Evolutionary conservation across 2,888 invertebrate genomes (phyloP), one percentile per base, ranked within the genome.

Genomic region (Monoplex corrugatus): DNA sequence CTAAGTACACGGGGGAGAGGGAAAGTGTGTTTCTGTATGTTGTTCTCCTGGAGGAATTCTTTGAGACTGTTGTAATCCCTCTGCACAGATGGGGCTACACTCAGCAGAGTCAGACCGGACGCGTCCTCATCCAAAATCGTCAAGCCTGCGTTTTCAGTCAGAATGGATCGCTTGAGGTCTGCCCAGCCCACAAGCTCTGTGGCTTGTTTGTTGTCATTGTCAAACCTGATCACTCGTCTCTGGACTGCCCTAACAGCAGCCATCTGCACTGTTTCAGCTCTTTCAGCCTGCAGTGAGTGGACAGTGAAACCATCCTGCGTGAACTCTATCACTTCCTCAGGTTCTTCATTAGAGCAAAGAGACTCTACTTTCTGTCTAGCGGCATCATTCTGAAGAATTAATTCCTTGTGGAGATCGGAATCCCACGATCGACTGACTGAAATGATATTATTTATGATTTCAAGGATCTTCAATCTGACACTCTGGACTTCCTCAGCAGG

Each of bases 241-340:
- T 87, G 80, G n/a, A 87, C 87, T 0, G 80, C 80, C 23, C 28
- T 43, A 38, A 44, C 2, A 6, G 57, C 80, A 28, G 63, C 45
- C 13, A 80, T 16, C 78, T 57, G 87, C 80, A 87, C 50, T 16
- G 19, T 35, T 63, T 87, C 87, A 38, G 87, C 87, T 40, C 78
- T 50, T 23, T 13, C 38, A 3, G 13, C 83, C 3, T 83, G 68
- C 19, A 88, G 63, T 1, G 88, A 88, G n/a, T 88, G 32, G 32
- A 88, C 72, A 3, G 35, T 57, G 32, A 88, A 63, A 19, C 83
- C 82, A 13, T 35, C 28, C 1, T 35, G 44, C 16, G 32, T 1
- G 32, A 88, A 80, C 83, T 63, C 83, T 40, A 83, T 23, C 16
- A 32, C 88, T 5, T 82, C 88, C 10, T 88, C 83, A 38, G 80